Percentiles rank a stretch among this genome's conserved stretches.
These are phyloP conservation scores for Chionis minor DNA, from an alignment of 2,113 vertebrate species.

Conservation along the genomic window DNA sequence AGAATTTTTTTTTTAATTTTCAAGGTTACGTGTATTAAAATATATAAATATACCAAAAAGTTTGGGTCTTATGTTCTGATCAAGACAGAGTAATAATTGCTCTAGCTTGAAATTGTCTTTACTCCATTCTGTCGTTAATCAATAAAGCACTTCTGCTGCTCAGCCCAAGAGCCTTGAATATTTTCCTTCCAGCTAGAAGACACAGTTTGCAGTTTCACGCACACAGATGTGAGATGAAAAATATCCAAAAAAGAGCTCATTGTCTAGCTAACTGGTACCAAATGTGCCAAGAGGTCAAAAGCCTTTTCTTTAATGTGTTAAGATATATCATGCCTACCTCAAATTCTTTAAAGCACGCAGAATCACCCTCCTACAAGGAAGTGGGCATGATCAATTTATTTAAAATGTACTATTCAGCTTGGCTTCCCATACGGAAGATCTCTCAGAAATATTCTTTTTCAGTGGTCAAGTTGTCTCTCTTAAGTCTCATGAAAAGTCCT, in stretches of 20 bases:
- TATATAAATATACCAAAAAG: not conserved
- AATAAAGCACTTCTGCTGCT: not conserved
- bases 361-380: not conserved
- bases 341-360: not conserved
- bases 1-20: not conserved
- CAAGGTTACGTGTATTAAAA: not conserved
- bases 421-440: not conserved
- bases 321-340: not conserved
- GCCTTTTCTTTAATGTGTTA: not conserved
- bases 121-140: not conserved
- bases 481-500: not conserved
- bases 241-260: not conserved
- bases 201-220: rapidly evolving
- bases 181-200: not conserved
- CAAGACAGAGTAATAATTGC: not conserved
- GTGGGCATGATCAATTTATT: not conserved
- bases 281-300: not conserved
- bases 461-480: not conserved
- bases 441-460: not conserved
- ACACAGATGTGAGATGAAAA: not conserved
- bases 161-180: not conserved
- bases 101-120: not conserved
- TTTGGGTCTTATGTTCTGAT: not conserved
- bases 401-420: not conserved
- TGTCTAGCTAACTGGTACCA: not conserved